Base-by-base conservation (phyloP, 2,797 vertebrate species). In the Pangasius djambal region DNA sequence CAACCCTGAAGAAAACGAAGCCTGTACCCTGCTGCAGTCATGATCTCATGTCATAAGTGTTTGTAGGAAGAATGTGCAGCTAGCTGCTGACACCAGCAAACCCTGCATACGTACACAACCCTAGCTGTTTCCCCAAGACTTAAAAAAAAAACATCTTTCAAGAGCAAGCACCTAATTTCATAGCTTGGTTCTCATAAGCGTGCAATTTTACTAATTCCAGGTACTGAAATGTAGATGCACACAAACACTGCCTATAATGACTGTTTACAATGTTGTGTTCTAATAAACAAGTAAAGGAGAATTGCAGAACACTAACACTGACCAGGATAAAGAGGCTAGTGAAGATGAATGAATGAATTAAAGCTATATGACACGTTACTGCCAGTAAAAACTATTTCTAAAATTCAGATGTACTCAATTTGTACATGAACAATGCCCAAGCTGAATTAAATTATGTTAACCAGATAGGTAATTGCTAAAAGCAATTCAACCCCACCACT, bases 61-160 rank as follows among this genome's bases (percentile, higher is more conserved):
- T 89, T 88, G 92, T 5, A 91, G 85, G 70, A 88, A 90, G 86
- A 89, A 82, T 40, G 86, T 86, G 67, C 40, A 75, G 78, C 65
- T 61, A 79, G 77, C 69, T 59, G 90, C 88, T 78, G 79, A 72
- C 34, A 37, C 40, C 52, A 88, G 61, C 44, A 87, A 74, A 69
- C 70, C 61, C 40, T 63, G 82, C 59, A 75, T 82, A 81, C n/a
- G 13, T 88, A 85, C 86, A 82, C 79, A 85, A 67, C n/a, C 67
- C 77, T 48, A 79, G 57, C 37, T 10, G 34, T 4, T 52, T 34
- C 57, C n/a, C 83, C 78, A 84, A 89, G 75, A 50, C 40, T 88
- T 86, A 50, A 59, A 70, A 81, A 86, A 69, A 34, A n/a, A 44
- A 12, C 22, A 48, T 44, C 20, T 12, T 52, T 52, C 6, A 55